Percentiles rank a stretch among this genome's conserved stretches.
Conservation (phyloP, 1,140 invertebrate genomes). For the Caenorhabditis tropicalis region DNA sequence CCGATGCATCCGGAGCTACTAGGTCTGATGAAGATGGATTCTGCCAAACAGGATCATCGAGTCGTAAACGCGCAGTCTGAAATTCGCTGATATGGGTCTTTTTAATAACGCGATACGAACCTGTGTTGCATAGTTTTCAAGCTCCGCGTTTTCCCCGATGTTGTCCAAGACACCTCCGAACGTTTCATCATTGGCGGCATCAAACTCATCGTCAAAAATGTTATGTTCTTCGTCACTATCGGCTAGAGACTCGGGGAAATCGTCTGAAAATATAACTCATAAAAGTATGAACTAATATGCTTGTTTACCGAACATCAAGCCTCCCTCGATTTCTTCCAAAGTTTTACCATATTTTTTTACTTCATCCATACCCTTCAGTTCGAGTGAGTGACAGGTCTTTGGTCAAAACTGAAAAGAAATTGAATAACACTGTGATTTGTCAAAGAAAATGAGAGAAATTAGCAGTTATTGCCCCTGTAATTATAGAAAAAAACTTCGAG, state of each 20-base stretch:
- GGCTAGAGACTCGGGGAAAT: background rate
- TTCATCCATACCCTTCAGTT: constrained; percentile 10
- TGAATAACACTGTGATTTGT: background rate
- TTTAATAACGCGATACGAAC: constrained; percentile 32
- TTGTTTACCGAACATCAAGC: constrained; percentile 7
- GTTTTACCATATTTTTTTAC: constrained; percentile 31
- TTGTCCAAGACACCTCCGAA: constrained; percentile 47
- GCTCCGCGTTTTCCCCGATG: constrained; percentile 15
- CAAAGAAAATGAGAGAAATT: background rate
- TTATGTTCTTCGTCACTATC: constrained; percentile 23
- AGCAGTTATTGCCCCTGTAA: background rate
- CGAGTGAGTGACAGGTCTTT: background rate
- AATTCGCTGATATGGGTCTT: background rate
- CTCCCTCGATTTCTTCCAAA: constrained; percentile 12
- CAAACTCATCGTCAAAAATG: constrained; percentile 48
- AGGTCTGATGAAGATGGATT: constrained; percentile 31
- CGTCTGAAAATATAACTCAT: background rate
- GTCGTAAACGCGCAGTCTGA: constrained; percentile 48
- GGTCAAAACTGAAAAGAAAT: background rate
- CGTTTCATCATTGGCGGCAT: constrained; percentile 58
- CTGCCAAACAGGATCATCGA: constrained; percentile 47
- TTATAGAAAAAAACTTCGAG: too few species aligned
- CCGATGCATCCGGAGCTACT: constrained; percentile 43
- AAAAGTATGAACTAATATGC: background rate
- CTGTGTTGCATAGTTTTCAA: constrained; percentile 55